Conservation (phyloP, 2,113 vertebrate genomes). For the Ophthalmolycus amberensis region DNA sequence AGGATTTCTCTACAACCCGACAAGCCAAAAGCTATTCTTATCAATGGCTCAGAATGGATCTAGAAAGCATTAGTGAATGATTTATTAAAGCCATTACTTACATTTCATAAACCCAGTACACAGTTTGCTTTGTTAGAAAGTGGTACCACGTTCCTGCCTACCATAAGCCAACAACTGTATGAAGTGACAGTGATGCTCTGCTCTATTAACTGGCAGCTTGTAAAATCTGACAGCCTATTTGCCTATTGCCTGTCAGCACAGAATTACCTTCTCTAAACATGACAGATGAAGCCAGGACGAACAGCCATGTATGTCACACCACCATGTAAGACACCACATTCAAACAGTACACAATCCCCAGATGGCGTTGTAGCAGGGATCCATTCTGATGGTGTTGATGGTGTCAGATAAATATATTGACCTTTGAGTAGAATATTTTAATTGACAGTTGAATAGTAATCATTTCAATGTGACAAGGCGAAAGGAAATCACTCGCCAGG, state of each 20-base stretch:
- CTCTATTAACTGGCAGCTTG: slow-evolving; percentile 31
- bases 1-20: background rate
- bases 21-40: background rate
- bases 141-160: slow-evolving; percentile 8
- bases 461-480: background rate
- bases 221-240: slow-evolving; percentile 30
- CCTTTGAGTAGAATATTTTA: background rate
- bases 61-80: slow-evolving; percentile 10
- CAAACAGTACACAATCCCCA: background rate
- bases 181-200: slow-evolving; percentile 8
- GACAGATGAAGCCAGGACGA: slow-evolving; percentile 31
- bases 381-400: background rate
- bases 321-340: slow-evolving; percentile 8
- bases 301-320: slow-evolving; percentile 22
- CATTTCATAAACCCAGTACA: background rate
- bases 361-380: background rate
- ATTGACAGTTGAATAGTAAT: background rate
- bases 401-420: background rate
- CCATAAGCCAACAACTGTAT: slow-evolving; percentile 19
- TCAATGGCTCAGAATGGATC: slow-evolving; percentile 9
- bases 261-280: slow-evolving; percentile 45
- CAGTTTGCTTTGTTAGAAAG: background rate
- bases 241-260: slow-evolving; percentile 1
- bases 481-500: slow-evolving; percentile 11
- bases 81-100: slow-evolving; percentile 21